Percentiles rank a stretch among this genome's conserved stretches.
Evolutionary conservation across 2,113 vertebrate species (phyloP).

Genomic region (Fulica atra): DNA sequence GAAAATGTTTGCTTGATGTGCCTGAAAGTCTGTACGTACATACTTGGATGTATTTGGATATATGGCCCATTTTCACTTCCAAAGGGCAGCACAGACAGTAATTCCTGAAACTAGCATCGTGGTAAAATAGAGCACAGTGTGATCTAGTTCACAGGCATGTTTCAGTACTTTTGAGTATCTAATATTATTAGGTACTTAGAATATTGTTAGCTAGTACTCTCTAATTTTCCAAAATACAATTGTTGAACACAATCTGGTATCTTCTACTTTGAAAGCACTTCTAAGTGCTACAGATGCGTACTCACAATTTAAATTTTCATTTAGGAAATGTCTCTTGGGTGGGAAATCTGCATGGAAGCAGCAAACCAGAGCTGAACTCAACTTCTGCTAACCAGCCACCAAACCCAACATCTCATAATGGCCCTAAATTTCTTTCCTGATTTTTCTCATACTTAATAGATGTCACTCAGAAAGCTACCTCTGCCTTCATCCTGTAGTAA

Average conservation of each 20-base stretch:
- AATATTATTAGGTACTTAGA: too few species aligned
- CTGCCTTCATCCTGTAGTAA: not conserved
- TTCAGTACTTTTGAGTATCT: not conserved
- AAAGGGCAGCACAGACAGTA: not conserved
- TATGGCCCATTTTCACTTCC: not conserved
- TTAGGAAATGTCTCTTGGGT: not conserved
- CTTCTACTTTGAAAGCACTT: not conserved
- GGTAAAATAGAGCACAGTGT: not conserved
- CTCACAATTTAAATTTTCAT: not conserved
- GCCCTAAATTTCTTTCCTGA: not conserved
- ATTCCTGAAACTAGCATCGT: not conserved
- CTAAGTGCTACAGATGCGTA: not conserved
- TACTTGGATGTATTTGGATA: not conserved
- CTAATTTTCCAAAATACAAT: not conserved
- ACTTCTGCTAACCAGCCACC: not conserved
- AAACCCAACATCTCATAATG: not conserved
- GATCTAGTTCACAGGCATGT: not conserved
- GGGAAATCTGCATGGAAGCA: not conserved
- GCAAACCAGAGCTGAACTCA: not conserved
- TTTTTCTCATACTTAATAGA: not conserved
- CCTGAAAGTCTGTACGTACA: accelerated
- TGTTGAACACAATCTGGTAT: not conserved
- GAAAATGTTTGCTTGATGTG: not conserved
- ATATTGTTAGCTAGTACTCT: not conserved
- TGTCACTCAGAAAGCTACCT: not conserved